Evolutionary conservation across 2,888 invertebrate genomes (phyloP).

Genomic region (Aporophyla lueneburgensis): DNA sequence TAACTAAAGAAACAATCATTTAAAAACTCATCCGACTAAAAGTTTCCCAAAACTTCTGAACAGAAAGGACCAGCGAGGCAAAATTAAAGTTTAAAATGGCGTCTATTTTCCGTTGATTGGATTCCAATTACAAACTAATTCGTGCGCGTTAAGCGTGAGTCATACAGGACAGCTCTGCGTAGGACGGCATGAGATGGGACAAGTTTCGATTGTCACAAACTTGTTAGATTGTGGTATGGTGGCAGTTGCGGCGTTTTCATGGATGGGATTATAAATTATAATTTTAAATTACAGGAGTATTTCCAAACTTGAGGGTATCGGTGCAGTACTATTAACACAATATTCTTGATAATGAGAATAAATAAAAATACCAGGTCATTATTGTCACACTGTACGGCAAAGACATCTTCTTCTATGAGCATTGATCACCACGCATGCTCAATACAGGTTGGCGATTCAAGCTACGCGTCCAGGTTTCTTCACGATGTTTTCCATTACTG

Average conservation of each 20-base stretch:
- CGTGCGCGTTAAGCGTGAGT: constrained; percentile 11
- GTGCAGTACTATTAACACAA: too few relatives aligned
- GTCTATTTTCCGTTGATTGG: constrained; percentile 45
- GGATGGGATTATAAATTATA: background rate
- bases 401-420: too few relatives aligned
- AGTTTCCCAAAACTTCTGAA: constrained; percentile 9
- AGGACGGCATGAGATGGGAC: constrained; percentile 13
- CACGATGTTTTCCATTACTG: too few relatives aligned
- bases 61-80: background rate
- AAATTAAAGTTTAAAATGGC: constrained; percentile 30
- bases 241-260: background rate
- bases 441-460: too few relatives aligned
- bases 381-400: too few relatives aligned
- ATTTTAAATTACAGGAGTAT: too few relatives aligned
- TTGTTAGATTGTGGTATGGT: constrained; percentile 27
- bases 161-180: constrained; percentile 24
- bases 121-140: constrained; percentile 63
- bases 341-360: too few relatives aligned
- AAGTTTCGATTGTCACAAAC: constrained; percentile 53
- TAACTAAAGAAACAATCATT: constrained; percentile 1
- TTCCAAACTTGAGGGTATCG: too few relatives aligned
- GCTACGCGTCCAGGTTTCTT: too few relatives aligned
- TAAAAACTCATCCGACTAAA: constrained; percentile 3
- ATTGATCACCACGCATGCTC: too few relatives aligned
- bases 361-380: too few relatives aligned